These are phyloP conservation scores for Vireo altiloquus DNA, from an alignment of 2,113 vertebrate genomes.

Conservation along the genomic window DNA sequence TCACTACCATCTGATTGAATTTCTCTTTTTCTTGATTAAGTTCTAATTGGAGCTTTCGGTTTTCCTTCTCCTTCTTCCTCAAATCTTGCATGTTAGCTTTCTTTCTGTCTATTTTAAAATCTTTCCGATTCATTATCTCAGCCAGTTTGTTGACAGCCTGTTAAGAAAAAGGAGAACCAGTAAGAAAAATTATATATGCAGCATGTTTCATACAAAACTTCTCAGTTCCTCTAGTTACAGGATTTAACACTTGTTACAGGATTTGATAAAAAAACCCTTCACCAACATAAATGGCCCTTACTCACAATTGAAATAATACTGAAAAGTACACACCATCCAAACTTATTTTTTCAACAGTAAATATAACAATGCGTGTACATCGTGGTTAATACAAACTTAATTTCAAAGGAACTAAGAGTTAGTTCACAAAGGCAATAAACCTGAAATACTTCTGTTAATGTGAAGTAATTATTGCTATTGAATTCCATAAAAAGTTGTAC, in stretches of 20 bases:
- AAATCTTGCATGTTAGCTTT: conserved; percentile 94
- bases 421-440: neutral
- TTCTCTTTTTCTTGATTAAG: conserved; percentile 99
- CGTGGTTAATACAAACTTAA: neutral
- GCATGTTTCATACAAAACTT: neutral
- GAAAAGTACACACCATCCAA: neutral
- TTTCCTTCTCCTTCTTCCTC: conserved; percentile 98
- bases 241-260: neutral
- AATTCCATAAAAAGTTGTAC: conserved; percentile 59
- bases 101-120: conserved; percentile 98
- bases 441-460: neutral
- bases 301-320: neutral
- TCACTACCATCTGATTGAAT: conserved; percentile 96
- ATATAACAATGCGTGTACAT: neutral
- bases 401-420: neutral
- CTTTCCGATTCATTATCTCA: conserved; percentile 99
- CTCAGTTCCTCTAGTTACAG: neutral
- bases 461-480: neutral
- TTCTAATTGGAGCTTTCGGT: conserved; percentile 93
- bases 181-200: neutral
- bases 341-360: neutral
- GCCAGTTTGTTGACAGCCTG: conserved; percentile 98
- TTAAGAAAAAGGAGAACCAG: conserved; percentile 21
- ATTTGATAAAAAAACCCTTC: neutral
- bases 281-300: neutral